phyloP scores from a whole-genome alignment of 2,113 vertebrate species.

The Eurypyga helias region DNA sequence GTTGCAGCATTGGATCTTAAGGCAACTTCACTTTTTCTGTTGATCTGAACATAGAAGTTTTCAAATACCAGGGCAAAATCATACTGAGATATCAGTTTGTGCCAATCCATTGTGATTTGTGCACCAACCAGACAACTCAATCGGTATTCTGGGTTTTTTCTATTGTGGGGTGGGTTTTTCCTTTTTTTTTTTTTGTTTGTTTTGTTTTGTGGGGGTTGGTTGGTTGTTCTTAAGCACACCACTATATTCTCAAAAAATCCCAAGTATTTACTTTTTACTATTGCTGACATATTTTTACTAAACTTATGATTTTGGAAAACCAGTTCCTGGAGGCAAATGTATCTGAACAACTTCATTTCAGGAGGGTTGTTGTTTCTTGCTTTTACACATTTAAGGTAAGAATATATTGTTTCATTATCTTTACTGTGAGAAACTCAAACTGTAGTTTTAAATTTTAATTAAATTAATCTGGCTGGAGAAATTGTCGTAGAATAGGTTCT shows the following conservation, averaged over 20 bases:
- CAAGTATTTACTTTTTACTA: neutral
- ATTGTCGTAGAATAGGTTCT: neutral
- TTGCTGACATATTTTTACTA: neutral
- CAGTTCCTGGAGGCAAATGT: accelerated
- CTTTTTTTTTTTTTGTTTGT: neutral
- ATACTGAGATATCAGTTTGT: neutral
- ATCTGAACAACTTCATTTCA: neutral
- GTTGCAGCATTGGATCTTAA: neutral
- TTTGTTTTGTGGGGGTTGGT: too few relatives aligned
- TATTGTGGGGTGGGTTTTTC: neutral
- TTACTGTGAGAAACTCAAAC: neutral
- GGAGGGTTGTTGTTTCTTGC: neutral
- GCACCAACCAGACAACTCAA: neutral
- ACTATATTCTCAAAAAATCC: neutral
- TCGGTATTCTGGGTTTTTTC: neutral
- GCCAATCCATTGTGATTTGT: neutral
- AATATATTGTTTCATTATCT: neutral
- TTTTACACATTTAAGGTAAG: neutral
- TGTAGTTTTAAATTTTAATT: neutral
- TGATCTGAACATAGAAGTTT: neutral
- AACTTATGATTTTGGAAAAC: neutral
- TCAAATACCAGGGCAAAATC: neutral
- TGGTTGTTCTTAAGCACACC: neutral
- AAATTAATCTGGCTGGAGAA: neutral
- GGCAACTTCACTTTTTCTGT: neutral